Base-by-base conservation (phyloP, 2,113 vertebrate genomes). In the Pao palembangensis region DNA sequence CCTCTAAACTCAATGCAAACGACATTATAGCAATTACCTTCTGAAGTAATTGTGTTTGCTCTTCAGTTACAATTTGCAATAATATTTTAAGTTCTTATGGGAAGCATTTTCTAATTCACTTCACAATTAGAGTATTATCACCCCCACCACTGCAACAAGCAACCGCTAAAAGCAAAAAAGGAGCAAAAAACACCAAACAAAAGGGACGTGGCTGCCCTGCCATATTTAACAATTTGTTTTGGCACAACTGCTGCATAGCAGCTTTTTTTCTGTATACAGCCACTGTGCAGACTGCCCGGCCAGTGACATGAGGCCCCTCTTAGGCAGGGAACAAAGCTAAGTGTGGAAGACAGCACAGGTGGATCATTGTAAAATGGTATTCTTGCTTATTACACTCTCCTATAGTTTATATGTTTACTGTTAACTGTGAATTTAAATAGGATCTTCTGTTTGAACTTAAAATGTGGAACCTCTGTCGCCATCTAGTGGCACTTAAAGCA, bases 221-320 rank as follows among this genome's bases (percentile, higher is more conserved):
- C 67, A 65, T 56, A 58, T 71, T 81, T 75, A 79, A 69, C 52
- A 8, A 61, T 75, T 84, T 79, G 73, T 77, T 79, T 84, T 75
- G 78, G 73, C 82, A 79, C 69, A 60, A 42, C 38, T 55, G 52
- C 42, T n/a, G 13, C 64, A 69, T 47, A 54, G 69, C 67, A 56
- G 67, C 67, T 56, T 44, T 28, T 44, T 48, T 46, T 51, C 34
- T 38, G 34, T 38, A 38, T 38, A 11, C 34, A 38, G 34, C 34
- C 10, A 38, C 34, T 12, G 11, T 38, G 34, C 34, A 38, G 34
- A 31, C 6, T 23, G 21, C 21, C 21, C 21, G 21, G 21, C 21
- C 21, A 23, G 21, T 2, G 21, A 23, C 21, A 23, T 31, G 8
- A 31, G 28, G 28, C 28, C 28, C 28, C 8, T 31, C 16, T 44